A percentile compares a stretch with the other conserved stretches of the same genome.
Conservation (phyloP, 2,888 invertebrate genomes). For the Andrena haemorrhoa region DNA sequence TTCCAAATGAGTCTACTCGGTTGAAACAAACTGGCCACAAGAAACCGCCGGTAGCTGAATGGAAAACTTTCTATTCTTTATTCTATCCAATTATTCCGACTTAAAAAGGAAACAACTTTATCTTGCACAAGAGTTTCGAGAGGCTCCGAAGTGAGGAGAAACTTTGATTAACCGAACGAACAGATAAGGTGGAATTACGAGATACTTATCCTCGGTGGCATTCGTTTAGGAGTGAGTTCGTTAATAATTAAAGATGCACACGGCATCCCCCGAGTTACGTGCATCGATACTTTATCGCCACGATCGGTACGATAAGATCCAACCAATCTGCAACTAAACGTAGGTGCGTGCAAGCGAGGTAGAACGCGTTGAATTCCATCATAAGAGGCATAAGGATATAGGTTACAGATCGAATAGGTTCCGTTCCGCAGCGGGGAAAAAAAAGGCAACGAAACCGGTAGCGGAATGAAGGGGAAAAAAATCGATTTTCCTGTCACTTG, state of each 20-base stretch:
- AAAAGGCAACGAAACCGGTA: constrained; percentile 56
- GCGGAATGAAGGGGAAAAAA: constrained; percentile 58
- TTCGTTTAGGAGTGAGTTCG: background rate
- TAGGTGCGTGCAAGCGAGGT: background rate
- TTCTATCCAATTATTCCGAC: background rate
- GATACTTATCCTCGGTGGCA: background rate
- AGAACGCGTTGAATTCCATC: constrained; percentile 19
- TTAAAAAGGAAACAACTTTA: background rate
- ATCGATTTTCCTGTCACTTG: constrained; percentile 73
- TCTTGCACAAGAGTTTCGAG: background rate
- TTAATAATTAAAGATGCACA: background rate
- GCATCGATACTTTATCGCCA: background rate
- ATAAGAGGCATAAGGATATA: constrained; percentile 1
- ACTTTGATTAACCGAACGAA: background rate
- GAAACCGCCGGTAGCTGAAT: background rate
- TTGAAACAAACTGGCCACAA: background rate
- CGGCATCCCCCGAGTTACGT: background rate
- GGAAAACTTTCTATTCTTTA: background rate
- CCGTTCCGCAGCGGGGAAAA: constrained; percentile 30
- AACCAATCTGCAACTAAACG: background rate
- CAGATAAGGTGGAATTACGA: background rate
- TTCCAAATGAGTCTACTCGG: constrained; percentile 13
- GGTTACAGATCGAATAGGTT: constrained; percentile 24
- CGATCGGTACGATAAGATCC: background rate
- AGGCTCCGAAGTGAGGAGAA: background rate